Evolutionary conservation across 2,888 invertebrate genomes (phyloP), one percentile per base, ranked within the genome.

Genomic region (Taenaris catops): DNA sequence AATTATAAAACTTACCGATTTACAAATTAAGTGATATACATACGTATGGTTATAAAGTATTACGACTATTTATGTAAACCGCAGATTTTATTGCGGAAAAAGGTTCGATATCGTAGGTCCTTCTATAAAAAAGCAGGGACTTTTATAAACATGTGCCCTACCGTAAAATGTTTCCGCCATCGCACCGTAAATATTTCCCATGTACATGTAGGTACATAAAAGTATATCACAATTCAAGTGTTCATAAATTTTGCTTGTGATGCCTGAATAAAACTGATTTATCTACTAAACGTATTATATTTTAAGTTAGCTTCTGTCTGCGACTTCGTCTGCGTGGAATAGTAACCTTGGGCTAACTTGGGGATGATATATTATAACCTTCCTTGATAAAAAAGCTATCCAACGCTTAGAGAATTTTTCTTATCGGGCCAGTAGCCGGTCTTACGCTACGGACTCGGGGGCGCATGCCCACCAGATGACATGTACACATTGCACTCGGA

Each of bases 61-160:
- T 14, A 19, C 18, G 18, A 27, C 10, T 27, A 12, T 14, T 10
- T 16, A 10, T 31, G 23, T 31, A 23, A 16, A 23, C 21, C 21
- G 9, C 31, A 6, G 16, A 23, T 16, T 31, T 31, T 31, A 31
- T 31, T 31, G n/a, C 31, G 31, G 31, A 31, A 31, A 31, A 31
- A 14, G 31, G 31, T 31, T 23, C 23, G 31, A 21, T 29, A 21
- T 21, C 21, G 29, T 14, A 4, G 29, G 29, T 31, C 8, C 31
- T 31, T 31, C 12, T 20, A 7, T 14, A 23, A 31, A 31, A 53
- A 51, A 53, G 54, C 51, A 50, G 58, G 57, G 62, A 53, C 63
- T 63, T 63, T 66, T 69, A 64, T 66, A 67, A 71, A 67, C 63
- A 62, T 63, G 60, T 58, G 55, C 51, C 53, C 46, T 49, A 12